phyloP scores from a whole-genome alignment of 2,113 vertebrate genomes.

The Piaya cayana region DNA sequence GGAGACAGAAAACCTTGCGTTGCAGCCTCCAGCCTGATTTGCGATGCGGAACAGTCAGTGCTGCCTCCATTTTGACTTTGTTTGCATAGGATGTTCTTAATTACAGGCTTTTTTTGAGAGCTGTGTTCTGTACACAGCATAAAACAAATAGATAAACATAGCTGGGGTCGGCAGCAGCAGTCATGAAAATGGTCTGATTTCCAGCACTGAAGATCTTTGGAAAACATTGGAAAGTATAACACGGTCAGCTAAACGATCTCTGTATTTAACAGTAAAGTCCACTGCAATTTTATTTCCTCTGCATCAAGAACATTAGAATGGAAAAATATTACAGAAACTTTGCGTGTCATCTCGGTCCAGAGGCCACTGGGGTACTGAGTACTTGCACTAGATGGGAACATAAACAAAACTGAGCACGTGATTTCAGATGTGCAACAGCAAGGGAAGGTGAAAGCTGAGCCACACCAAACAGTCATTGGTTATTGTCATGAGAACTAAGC shows the following conservation, averaged over 20 bases:
- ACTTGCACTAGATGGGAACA: background rate
- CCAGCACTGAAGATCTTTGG: background rate
- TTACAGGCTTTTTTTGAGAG: slow-evolving; percentile 66
- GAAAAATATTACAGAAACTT: background rate
- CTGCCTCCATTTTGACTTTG: slow-evolving; percentile 50
- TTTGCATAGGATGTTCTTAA: slow-evolving; percentile 71
- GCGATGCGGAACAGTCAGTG: slow-evolving; percentile 57
- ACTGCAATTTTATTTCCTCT: background rate
- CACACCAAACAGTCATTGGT: background rate
- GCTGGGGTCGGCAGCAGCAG: background rate
- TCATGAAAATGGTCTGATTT: slow-evolving; percentile 14
- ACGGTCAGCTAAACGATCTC: background rate
- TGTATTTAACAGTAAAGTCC: background rate
- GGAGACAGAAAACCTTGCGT: background rate
- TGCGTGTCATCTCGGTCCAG: background rate
- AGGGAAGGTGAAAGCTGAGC: background rate
- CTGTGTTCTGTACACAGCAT: slow-evolving; percentile 53
- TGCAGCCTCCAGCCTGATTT: slow-evolving; percentile 42
- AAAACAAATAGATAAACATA: slow-evolving; percentile 70
- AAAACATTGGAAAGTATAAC: background rate
- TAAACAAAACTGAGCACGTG: background rate
- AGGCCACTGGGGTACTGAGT: background rate
- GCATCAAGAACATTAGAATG: background rate
- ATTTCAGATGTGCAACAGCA: background rate
- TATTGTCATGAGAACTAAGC: background rate